A percentile compares a stretch with the other conserved stretches of the same genome.
These are phyloP conservation scores for Cheilosia soror DNA, from an alignment of 2,888 invertebrate genomes.

Conservation along the genomic window DNA sequence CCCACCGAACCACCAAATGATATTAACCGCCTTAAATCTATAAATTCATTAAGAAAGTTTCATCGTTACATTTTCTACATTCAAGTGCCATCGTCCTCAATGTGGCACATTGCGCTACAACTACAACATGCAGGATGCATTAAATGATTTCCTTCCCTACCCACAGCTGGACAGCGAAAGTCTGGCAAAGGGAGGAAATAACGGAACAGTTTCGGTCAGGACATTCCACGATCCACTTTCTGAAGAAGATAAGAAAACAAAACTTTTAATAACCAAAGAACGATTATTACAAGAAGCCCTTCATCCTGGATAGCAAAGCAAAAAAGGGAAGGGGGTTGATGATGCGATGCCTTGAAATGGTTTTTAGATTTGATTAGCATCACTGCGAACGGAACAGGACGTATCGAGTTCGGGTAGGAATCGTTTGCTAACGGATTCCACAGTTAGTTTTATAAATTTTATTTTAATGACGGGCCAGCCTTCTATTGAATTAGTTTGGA, in stretches of 20 bases:
- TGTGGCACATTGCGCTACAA: constrained; percentile 55
- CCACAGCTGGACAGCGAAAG: constrained; percentile 36
- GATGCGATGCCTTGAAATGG: constrained; percentile 37
- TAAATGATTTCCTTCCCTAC: constrained; percentile 71
- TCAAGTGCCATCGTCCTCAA: constrained; percentile 36
- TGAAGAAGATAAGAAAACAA: constrained; percentile 67
- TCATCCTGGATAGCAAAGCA: constrained; percentile 6
- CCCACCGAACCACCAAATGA: constrained; percentile 30
- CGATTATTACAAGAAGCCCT: constrained; percentile 58
- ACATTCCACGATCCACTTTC: constrained; percentile 60
- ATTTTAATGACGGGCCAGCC: constrained; percentile 14
- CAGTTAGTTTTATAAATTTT: constrained; percentile 13
- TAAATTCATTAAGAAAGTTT: constrained; percentile 74
- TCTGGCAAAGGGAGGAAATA: constrained; percentile 21
- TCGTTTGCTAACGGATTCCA: constrained; percentile 22
- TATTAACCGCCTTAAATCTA: constrained; percentile 62
- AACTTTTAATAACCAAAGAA: constrained; percentile 69
- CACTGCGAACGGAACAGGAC: constrained; percentile 31
- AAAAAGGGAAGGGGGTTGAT: not conserved
- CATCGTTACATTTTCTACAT: constrained; percentile 55
- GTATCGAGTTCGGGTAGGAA: constrained; percentile 36
- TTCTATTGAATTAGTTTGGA: constrained; percentile 23
- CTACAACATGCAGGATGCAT: constrained; percentile 70
- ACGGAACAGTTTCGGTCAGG: constrained; percentile 56
- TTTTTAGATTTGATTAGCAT: constrained; percentile 61